Evolutionary conservation across 2,888 invertebrate genomes (phyloP).

Genomic region (Tipula helvola): DNA sequence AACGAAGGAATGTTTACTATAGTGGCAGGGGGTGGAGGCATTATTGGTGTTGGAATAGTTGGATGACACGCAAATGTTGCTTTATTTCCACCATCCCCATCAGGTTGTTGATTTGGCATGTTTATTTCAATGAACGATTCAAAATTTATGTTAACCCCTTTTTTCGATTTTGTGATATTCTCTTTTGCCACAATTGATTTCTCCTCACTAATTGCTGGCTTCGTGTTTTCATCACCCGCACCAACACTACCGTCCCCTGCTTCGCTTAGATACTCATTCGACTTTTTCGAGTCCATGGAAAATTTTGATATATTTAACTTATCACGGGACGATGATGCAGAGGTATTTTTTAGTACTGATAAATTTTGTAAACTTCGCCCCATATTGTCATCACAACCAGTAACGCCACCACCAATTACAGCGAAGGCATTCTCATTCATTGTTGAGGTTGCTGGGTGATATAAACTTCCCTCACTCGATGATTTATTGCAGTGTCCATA

Average conservation of each 20-base stretch:
- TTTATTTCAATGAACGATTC: constrained; percentile 14
- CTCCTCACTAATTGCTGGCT: background rate
- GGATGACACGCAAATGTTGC: background rate
- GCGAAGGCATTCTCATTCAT: background rate
- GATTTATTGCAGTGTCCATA: constrained; percentile 12
- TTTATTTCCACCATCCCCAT: background rate
- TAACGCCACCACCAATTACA: background rate
- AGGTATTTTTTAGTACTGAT: background rate
- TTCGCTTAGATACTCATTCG: background rate
- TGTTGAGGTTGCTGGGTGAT: background rate
- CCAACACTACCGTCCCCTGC: background rate
- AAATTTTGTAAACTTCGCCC: background rate
- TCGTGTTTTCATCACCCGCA: background rate
- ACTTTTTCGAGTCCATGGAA: background rate
- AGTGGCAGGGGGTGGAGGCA: background rate
- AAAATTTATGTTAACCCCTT: constrained; percentile 13
- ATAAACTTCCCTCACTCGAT: constrained; percentile 17
- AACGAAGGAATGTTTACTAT: background rate
- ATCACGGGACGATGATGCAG: background rate
- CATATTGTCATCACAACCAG: background rate
- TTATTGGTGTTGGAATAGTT: background rate
- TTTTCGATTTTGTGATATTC: constrained; percentile 4
- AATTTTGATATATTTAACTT: background rate
- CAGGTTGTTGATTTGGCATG: background rate
- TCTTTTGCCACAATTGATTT: background rate